phyloP scores from a whole-genome alignment of 2,113 vertebrate species.

The Alouatta palliata region DNA sequence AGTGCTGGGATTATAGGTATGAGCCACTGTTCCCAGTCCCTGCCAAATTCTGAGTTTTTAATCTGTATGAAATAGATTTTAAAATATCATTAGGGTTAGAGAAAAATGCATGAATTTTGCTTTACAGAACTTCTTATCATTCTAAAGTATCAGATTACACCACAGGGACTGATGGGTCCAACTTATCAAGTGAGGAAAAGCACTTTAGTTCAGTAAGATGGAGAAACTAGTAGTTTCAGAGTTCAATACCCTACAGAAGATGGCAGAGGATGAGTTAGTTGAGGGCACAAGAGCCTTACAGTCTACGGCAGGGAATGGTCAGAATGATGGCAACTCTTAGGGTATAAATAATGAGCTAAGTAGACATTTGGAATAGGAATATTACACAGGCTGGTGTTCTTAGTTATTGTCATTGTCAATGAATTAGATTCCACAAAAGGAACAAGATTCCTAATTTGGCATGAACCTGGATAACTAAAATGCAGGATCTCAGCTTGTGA shows the following conservation, averaged over 20 bases:
- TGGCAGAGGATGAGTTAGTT: not conserved
- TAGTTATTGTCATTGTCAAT: not conserved
- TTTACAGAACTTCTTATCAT: not conserved
- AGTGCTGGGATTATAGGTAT: no score
- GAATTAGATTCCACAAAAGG: conserved; percentile 7
- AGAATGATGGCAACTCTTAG: not conserved
- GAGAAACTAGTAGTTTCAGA: not conserved
- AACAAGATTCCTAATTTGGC: not conserved
- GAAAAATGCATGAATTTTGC: not conserved
- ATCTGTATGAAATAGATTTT: not conserved
- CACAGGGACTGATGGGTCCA: not conserved
- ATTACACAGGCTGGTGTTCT: not conserved
- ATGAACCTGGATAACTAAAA: not conserved
- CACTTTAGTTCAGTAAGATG: not conserved
- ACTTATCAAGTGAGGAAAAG: not conserved
- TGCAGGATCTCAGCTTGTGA: not conserved
- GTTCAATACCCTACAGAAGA: not conserved
- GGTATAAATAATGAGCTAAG: not conserved
- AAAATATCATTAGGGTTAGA: not conserved
- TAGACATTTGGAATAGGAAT: not conserved
- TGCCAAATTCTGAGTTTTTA: not conserved
- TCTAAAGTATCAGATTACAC: not conserved
- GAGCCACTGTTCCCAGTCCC: not conserved
- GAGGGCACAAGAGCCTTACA: not conserved
- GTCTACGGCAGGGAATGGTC: not conserved